Percentiles rank a stretch among this genome's conserved stretches.
These are phyloP conservation scores for Thamnophis elegans DNA, from an alignment of 2,797 vertebrate species.

Conservation along the genomic window DNA sequence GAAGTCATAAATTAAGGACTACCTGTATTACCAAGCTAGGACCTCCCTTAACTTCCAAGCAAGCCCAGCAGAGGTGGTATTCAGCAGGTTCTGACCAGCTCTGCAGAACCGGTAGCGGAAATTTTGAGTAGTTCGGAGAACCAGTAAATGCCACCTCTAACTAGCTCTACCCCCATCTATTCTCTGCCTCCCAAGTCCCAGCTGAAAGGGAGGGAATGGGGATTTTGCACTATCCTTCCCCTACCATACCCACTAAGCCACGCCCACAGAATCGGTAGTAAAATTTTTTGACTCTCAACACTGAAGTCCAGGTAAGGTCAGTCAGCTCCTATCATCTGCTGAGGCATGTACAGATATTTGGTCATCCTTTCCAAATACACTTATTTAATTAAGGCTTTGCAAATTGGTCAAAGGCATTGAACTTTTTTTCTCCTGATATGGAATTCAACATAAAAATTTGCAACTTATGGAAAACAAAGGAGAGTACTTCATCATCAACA, in stretches of 20 bases:
- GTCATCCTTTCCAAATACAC: not conserved
- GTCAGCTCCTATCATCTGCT: not conserved
- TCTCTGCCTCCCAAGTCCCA: too few species aligned
- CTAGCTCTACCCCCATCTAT: too few species aligned
- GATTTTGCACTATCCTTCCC: too few species aligned
- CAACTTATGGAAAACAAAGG: not conserved
- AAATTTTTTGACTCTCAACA: too few species aligned
- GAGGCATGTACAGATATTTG: not conserved
- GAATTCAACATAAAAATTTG: not conserved
- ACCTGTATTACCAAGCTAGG: not conserved
- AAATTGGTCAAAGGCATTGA: not conserved
- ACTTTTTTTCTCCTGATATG: not conserved
- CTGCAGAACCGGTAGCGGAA: too few species aligned
- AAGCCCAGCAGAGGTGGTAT: not conserved
- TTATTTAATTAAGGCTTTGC: not conserved
- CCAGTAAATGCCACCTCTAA: too few species aligned
- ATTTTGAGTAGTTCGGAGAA: too few species aligned
- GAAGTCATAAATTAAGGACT: not conserved
- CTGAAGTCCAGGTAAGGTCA: not conserved
- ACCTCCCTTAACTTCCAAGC: not conserved
- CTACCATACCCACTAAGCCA: too few species aligned
- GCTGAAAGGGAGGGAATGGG: too few species aligned
- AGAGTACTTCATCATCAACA: not conserved
- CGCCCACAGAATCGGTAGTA: too few species aligned
- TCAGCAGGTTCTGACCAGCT: too few species aligned